These are phyloP conservation scores for Atractosteus spatula DNA, from an alignment of 2,113 vertebrate species.

Conservation along the genomic window DNA sequence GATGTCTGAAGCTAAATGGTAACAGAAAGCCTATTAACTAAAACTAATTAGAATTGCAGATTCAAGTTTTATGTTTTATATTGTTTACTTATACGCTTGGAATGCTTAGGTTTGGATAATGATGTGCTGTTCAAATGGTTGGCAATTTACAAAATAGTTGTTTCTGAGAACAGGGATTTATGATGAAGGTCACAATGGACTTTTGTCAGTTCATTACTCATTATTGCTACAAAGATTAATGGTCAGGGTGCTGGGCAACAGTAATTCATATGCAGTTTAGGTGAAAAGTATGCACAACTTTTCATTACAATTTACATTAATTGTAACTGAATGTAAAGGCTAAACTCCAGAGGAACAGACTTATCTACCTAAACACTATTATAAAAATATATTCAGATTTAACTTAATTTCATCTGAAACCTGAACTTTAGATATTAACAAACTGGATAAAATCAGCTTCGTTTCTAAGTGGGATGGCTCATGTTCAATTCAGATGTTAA, in stretches of 20 bases:
- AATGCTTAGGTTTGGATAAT: constrained; percentile 27
- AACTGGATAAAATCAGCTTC: too few relatives aligned
- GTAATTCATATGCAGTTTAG: constrained; percentile 3
- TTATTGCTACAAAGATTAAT: constrained; percentile 36
- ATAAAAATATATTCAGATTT: too few relatives aligned
- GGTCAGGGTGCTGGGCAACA: constrained; percentile 8
- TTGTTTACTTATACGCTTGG: constrained; percentile 15
- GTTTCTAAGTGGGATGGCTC: too few relatives aligned
- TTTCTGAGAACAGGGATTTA: constrained; percentile 21
- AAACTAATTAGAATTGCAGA: constrained; percentile 21
- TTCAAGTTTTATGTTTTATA: constrained; percentile 13
- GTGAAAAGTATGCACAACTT: too few relatives aligned
- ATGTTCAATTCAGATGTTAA: too few relatives aligned
- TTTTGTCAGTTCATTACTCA: constrained; percentile 37
- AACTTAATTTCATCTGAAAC: too few relatives aligned
- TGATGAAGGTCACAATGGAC: constrained; percentile 35
- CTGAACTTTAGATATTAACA: too few relatives aligned
- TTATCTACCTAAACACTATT: too few relatives aligned
- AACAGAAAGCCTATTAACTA: constrained; percentile 10
- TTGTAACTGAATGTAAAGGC: too few relatives aligned
- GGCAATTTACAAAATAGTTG: constrained; percentile 28
- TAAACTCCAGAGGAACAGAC: too few relatives aligned
- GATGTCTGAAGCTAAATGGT: constrained; percentile 12
- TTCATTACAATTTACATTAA: too few relatives aligned
- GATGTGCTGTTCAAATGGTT: constrained; percentile 23